phyloP scores from a whole-genome alignment of 2,888 invertebrate genomes.

The Polyploca ridens region DNA sequence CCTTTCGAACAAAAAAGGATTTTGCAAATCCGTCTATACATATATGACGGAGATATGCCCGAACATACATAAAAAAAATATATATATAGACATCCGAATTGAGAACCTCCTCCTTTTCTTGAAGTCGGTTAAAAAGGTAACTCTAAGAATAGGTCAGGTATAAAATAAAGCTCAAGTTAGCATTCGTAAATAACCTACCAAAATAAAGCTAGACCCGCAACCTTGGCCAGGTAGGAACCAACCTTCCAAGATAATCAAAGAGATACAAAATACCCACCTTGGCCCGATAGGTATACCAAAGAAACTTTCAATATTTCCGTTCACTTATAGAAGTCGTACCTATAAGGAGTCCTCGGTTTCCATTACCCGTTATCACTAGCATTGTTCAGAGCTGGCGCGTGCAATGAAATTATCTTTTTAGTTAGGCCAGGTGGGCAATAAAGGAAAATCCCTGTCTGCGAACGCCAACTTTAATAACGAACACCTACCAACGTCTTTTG shows the following conservation, averaged over 20 bases:
- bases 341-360: not conserved
- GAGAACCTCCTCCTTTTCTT: no score
- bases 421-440: constrained; percentile 22
- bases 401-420: constrained; percentile 20
- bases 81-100: no score
- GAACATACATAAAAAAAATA: no score
- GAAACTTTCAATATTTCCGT: constrained; percentile 4
- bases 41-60: no score
- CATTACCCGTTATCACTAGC: constrained; percentile 8
- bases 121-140: no score
- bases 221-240: no score
- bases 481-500: not conserved
- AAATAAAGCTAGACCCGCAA: no score
- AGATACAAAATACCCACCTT: not conserved
- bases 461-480: constrained; percentile 9
- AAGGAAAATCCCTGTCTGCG: constrained; percentile 11
- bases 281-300: not conserved
- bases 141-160: no score
- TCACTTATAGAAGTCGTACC: constrained; percentile 5
- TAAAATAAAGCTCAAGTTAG: no score
- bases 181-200: no score
- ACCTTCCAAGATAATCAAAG: not conserved
- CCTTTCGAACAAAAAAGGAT: no score
- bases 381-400: constrained; percentile 7
- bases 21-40: no score